These are phyloP conservation scores for Cryptoblepharus egeriae DNA, from an alignment of 2,797 vertebrate species.

Conservation along the genomic window DNA sequence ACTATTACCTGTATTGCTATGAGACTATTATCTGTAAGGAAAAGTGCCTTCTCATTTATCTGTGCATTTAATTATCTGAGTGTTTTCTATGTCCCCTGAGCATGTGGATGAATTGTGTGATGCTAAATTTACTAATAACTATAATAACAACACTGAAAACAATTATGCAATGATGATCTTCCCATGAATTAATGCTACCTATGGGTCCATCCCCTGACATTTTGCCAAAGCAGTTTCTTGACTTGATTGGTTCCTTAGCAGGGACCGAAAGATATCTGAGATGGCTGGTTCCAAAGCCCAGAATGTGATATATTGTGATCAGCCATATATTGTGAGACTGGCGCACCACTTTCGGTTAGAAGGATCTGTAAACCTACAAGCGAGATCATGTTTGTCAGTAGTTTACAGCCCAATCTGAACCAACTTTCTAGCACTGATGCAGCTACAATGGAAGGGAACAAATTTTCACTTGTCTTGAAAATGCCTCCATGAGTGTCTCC, in stretches of 20 bases:
- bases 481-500: too few relatives aligned
- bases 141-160: background rate
- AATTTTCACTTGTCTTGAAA: too few relatives aligned
- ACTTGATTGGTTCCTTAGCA: background rate
- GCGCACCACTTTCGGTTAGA: too few relatives aligned
- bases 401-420: background rate
- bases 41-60: background rate
- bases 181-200: slow-evolving; percentile 23
- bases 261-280: background rate
- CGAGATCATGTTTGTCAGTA: background rate
- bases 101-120: background rate
- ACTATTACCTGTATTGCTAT: background rate
- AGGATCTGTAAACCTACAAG: background rate
- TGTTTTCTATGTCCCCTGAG: slow-evolving; percentile 5
- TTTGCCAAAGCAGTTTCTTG: slow-evolving; percentile 2
- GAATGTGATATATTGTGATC: background rate
- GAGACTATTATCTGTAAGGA: background rate
- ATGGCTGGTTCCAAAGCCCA: background rate
- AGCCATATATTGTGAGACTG: background rate
- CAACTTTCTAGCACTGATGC: too few relatives aligned
- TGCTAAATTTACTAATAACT: slow-evolving; percentile 20
- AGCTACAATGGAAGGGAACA: too few relatives aligned
- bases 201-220: background rate
- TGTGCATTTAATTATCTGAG: slow-evolving; percentile 13
- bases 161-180: slow-evolving; percentile 19